Conservation (phyloP, 2,797 vertebrate genomes). For the Furcifer pardalis region DNA sequence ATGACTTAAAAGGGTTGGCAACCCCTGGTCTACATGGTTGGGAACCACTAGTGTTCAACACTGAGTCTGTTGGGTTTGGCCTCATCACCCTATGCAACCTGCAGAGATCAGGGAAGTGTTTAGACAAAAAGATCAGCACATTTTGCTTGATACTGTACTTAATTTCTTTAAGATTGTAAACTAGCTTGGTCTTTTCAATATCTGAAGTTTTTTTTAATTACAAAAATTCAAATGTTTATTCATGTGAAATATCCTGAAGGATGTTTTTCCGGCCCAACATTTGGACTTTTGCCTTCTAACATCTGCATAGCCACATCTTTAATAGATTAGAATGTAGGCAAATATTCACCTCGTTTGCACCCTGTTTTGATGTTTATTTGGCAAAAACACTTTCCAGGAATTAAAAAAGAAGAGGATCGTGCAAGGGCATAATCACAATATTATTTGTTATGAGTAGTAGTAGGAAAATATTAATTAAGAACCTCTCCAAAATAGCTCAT, state of each 20-base stretch:
- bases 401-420: background rate
- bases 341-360: background rate
- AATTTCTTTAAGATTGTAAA: conserved; percentile 1
- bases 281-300: background rate
- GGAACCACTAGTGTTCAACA: too few species aligned
- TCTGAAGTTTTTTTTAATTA: background rate
- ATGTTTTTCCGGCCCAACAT: background rate
- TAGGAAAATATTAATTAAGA: background rate
- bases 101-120: background rate
- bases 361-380: background rate
- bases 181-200: background rate
- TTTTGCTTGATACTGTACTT: background rate
- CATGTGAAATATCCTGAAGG: background rate
- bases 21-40: too few species aligned
- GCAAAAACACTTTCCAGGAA: conserved; percentile 4
- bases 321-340: background rate
- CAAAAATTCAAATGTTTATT: background rate
- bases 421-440: background rate
- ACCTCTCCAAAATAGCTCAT: background rate
- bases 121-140: background rate
- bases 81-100: background rate
- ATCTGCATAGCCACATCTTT: background rate
- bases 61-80: background rate
- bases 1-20: too few species aligned
- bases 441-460: background rate